phyloP scores from a whole-genome alignment of 2,797 vertebrate genomes.

The Tiaroga cobitis region DNA sequence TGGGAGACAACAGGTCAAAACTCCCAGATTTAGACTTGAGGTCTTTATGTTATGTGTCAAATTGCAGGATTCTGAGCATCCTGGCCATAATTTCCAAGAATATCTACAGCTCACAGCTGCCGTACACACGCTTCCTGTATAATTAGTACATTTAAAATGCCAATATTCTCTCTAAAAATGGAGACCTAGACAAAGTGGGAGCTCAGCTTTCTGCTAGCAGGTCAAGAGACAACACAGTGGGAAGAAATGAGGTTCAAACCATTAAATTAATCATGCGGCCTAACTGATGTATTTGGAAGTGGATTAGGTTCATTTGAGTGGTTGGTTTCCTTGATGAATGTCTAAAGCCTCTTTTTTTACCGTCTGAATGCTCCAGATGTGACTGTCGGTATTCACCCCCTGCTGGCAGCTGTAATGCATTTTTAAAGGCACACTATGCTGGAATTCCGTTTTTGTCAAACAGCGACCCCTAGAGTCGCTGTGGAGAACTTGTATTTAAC shows the following conservation, averaged over 20 bases:
- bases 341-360: neutral
- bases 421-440: too few relatives aligned
- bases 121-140: conserved; percentile 4
- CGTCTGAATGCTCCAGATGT: neutral
- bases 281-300: conserved; percentile 69
- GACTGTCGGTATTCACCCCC: neutral
- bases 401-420: neutral
- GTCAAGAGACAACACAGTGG: conserved; percentile 67
- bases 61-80: neutral
- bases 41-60: neutral
- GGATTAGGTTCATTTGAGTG: conserved; percentile 68
- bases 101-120: neutral
- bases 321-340: conserved; percentile 60
- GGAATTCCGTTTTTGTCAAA: too few relatives aligned
- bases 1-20: neutral
- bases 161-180: conserved; percentile 49
- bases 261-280: conserved; percentile 72
- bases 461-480: too few relatives aligned
- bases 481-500: too few relatives aligned
- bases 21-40: neutral
- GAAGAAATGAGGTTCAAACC: conserved; percentile 70
- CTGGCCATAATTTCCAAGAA: neutral
- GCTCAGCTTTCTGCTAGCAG: conserved; percentile 62
- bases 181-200: conserved; percentile 49
- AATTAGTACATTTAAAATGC: conserved; percentile 29